These are phyloP conservation scores for Galerucella calmariensis DNA, from an alignment of 2,888 invertebrate genomes.

Conservation along the genomic window DNA sequence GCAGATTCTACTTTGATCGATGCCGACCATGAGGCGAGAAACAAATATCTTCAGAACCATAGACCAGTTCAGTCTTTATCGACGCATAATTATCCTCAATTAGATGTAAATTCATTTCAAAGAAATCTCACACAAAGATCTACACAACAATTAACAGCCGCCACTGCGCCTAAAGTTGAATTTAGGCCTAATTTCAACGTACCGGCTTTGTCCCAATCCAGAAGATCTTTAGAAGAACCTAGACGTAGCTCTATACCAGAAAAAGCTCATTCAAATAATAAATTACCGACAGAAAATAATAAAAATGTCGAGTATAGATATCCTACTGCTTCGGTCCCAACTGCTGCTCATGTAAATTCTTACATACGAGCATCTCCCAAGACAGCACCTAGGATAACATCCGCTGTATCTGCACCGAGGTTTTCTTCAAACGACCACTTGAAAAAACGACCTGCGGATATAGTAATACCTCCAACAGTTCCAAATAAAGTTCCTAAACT, in stretches of 20 bases:
- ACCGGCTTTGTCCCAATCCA: conserved; percentile 52
- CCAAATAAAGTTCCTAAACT: conserved; percentile 67
- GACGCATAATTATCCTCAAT: conserved; percentile 54
- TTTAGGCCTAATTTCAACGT: conserved; percentile 80
- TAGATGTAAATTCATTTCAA: conserved; percentile 56
- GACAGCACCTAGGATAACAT: neutral
- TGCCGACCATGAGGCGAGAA: conserved; percentile 66
- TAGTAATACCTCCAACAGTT: conserved; percentile 52
- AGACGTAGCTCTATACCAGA: conserved; percentile 35
- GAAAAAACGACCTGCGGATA: conserved; percentile 62
- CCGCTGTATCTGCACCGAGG: conserved; percentile 36
- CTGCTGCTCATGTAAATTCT: conserved; percentile 54
- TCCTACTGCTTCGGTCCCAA: conserved; percentile 48
- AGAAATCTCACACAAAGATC: conserved; percentile 54
- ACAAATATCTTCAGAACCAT: conserved; percentile 51
- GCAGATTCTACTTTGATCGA: conserved; percentile 88
- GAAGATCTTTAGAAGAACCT: conserved; percentile 32
- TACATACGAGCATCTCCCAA: conserved; percentile 44
- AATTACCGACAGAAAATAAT: conserved; percentile 61
- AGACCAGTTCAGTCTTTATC: conserved; percentile 59
- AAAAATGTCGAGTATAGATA: conserved; percentile 41
- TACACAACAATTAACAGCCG: conserved; percentile 55
- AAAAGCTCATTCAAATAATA: conserved; percentile 43
- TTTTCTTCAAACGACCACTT: conserved; percentile 40
- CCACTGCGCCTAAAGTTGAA: conserved; percentile 78